Conservation (phyloP, 1,140 invertebrate species). For the Bombyx mandarina region DNA sequence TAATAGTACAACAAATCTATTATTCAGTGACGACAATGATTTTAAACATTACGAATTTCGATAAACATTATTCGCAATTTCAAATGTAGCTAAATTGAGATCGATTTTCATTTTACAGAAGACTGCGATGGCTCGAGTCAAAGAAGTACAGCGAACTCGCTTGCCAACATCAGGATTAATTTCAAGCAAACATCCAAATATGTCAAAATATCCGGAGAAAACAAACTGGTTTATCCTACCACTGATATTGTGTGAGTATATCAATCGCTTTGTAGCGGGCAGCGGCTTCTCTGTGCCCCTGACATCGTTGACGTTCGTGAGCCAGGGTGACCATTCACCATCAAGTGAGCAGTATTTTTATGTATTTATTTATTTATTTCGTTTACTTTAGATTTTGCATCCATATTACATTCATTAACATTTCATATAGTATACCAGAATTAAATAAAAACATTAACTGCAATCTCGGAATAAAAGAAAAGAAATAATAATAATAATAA, state of each 20-base stretch:
- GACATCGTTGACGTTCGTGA: too few relatives aligned
- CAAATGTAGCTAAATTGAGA: neutral
- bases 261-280: too few relatives aligned
- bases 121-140: constrained; percentile 48
- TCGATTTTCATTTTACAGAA: constrained; percentile 18
- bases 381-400: too few relatives aligned
- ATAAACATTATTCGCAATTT: neutral
- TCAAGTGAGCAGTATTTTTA: too few relatives aligned
- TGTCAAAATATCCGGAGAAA: constrained; percentile 70
- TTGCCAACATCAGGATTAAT: constrained; percentile 74
- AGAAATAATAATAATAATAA: too few relatives aligned
- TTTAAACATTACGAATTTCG: neutral
- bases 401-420: too few relatives aligned
- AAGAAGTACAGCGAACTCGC: constrained; percentile 31
- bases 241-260: constrained; percentile 77
- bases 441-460: too few relatives aligned
- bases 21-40: neutral
- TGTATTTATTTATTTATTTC: too few relatives aligned
- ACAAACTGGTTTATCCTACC: constrained; percentile 73
- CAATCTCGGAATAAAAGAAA: too few relatives aligned
- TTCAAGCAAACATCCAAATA: constrained; percentile 78
- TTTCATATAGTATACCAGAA: too few relatives aligned
- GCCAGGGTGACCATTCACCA: too few relatives aligned
- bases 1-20: neutral
- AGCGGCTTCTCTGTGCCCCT: too few relatives aligned